Percentiles rank a stretch among this genome's conserved stretches.
Evolutionary conservation across 2,113 vertebrate genomes (phyloP).

Genomic region (Phocoena sinus): DNA sequence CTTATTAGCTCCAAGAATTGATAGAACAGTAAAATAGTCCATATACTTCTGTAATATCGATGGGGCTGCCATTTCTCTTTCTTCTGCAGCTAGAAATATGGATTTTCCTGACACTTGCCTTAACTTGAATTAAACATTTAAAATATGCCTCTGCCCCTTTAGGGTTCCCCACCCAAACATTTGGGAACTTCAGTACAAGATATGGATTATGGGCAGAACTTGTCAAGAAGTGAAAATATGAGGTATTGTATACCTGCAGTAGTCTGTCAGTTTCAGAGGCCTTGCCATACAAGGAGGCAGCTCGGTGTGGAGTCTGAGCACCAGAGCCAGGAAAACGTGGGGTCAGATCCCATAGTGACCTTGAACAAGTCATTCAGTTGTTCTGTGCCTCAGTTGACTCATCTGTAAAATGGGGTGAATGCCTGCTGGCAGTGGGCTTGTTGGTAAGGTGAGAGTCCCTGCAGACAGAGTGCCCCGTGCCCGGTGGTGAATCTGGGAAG

Average conservation of each 20-base stretch:
- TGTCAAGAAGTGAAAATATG: conserved; percentile 5
- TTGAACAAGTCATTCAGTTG: background rate
- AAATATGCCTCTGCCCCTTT: conserved; percentile 51
- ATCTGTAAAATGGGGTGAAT: background rate
- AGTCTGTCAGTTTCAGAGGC: background rate
- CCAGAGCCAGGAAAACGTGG: background rate
- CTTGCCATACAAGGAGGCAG: background rate
- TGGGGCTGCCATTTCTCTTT: conserved; percentile 61
- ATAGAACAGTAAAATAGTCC: conserved; percentile 67
- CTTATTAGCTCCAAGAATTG: conserved; percentile 69
- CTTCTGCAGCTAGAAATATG: conserved; percentile 68
- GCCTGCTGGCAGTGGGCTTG: fast-evolving
- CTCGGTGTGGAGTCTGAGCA: background rate
- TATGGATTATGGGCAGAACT: background rate
- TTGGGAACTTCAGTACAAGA: conserved; percentile 10
- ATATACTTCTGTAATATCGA: conserved; percentile 70
- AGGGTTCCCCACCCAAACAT: background rate
- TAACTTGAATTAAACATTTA: conserved; percentile 73
- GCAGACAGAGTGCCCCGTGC: background rate
- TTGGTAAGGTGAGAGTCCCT: too few relatives aligned
- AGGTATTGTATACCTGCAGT: background rate
- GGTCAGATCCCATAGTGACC: background rate
- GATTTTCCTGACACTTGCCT: conserved; percentile 67
- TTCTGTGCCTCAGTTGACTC: background rate
- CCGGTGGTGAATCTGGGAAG: background rate